Percentiles rank a stretch among this genome's conserved stretches.
phyloP scores from a whole-genome alignment of 2,113 vertebrate species.

The Hydrolagus affinis region DNA sequence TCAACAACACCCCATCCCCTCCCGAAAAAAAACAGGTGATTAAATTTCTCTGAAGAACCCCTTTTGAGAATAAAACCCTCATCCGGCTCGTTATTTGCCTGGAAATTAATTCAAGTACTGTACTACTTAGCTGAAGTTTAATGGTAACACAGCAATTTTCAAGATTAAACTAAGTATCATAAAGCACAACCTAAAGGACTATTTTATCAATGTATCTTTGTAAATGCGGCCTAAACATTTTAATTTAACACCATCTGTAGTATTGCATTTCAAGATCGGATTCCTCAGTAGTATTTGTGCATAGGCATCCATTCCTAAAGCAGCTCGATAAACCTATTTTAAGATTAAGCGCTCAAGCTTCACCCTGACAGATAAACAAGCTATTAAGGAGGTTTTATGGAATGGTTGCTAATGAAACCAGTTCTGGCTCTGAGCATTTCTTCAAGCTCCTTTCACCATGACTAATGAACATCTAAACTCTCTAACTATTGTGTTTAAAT shows the following conservation, averaged over 20 bases:
- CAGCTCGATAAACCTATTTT: slow-evolving; percentile 20
- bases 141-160: slow-evolving; percentile 1
- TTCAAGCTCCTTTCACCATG: slow-evolving; percentile 25
- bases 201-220: not conserved
- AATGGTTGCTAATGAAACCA: slow-evolving; percentile 27
- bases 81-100: not conserved
- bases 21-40: not conserved
- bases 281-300: not conserved
- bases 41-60: not conserved
- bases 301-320: not conserved
- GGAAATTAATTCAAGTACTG: not conserved
- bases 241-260: slow-evolving; percentile 10
- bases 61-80: not conserved
- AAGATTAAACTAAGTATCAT: not conserved
- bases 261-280: slow-evolving; percentile 14
- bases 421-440: slow-evolving; percentile 21
- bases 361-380: slow-evolving; percentile 29
- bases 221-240: not conserved
- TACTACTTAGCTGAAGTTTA: not conserved
- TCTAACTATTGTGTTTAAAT: not conserved
- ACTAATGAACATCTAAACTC: slow-evolving; percentile 20
- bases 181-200: not conserved
- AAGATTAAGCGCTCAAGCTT: slow-evolving; percentile 29
- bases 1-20: not conserved
- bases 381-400: slow-evolving; percentile 24